phyloP scores from a whole-genome alignment of 35 echinoderm and acorn worm genomes.

The Lytechinus pictus region DNA sequence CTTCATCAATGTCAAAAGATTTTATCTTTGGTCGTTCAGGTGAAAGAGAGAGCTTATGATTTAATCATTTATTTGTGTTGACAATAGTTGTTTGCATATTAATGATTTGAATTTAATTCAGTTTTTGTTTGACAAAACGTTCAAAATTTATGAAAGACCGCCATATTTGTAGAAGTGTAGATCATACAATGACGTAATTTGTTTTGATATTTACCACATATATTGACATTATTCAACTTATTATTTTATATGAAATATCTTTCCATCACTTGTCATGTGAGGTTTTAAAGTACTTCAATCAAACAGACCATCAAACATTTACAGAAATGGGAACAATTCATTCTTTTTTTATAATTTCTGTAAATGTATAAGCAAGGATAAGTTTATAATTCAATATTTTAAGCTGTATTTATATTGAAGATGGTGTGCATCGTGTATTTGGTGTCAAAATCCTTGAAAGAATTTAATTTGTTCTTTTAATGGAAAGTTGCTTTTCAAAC shows the following conservation, averaged over 20 bases:
- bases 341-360: background rate
- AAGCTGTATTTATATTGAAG: background rate
- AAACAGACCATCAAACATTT: background rate
- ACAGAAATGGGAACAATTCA: background rate
- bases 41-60: background rate
- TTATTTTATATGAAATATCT: background rate
- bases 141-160: background rate
- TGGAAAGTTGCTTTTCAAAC: conserved; percentile 2
- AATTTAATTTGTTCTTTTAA: background rate
- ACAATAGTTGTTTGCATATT: background rate
- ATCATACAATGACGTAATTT: background rate
- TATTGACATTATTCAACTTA: background rate
- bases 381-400: background rate
- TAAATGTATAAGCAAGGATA: background rate
- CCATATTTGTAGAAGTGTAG: background rate
- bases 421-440: background rate
- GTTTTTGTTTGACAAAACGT: background rate
- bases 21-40: background rate
- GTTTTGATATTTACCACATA: background rate
- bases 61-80: background rate
- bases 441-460: background rate
- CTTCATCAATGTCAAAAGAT: background rate
- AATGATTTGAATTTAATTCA: background rate
- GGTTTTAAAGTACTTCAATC: background rate
- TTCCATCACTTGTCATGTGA: background rate